A percentile compares a stretch with the other conserved stretches of the same genome.
Conservation (phyloP, 2,797 vertebrate species). For the Hemibagrus guttatus region DNA sequence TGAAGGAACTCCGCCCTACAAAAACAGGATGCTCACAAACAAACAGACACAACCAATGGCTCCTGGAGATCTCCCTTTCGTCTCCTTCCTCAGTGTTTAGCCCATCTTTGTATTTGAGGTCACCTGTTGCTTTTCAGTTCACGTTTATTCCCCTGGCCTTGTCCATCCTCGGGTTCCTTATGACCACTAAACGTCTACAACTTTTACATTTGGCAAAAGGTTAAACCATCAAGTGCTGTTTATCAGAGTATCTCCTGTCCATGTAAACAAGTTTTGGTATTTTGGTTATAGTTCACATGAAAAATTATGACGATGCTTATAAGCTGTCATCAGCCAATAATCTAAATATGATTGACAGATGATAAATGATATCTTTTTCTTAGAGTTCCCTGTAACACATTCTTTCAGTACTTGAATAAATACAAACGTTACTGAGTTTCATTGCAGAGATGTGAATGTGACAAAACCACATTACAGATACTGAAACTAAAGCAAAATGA, state of each 20-base stretch:
- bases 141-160: neutral
- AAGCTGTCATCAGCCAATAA: neutral
- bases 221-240: neutral
- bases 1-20: constrained; percentile 68
- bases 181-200: neutral
- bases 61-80: neutral
- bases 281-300: neutral
- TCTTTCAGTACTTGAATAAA: neutral
- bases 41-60: constrained; percentile 18
- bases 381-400: neutral
- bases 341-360: neutral
- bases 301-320: neutral
- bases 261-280: constrained; percentile 10
- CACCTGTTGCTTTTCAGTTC: constrained; percentile 6
- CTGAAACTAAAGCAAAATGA: neutral
- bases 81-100: neutral
- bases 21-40: constrained; percentile 72
- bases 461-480: constrained; percentile 9
- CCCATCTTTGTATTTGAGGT: neutral
- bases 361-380: neutral
- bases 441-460: neutral
- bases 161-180: neutral
- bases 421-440: neutral
- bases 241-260: neutral
- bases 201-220: neutral